Evolutionary conservation across 2,888 invertebrate species (phyloP).

Genomic region (Eutolmus rufibarbis): DNA sequence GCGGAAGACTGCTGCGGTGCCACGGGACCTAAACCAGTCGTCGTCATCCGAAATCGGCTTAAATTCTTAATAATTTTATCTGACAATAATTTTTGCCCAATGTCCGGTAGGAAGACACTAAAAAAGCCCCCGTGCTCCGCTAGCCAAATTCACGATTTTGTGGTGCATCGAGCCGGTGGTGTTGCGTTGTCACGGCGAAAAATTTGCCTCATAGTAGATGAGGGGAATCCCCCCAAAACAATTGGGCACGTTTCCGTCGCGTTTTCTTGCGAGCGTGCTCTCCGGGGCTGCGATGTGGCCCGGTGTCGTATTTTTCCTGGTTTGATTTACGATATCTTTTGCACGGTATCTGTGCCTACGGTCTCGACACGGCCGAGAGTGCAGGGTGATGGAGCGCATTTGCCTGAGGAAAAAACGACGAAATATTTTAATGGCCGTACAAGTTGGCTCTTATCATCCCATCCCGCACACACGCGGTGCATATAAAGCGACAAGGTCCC

Average conservation of each 20-base stretch:
- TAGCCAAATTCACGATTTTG: neutral
- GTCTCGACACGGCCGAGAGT: neutral
- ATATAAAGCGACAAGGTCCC: neutral
- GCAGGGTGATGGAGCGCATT: neutral
- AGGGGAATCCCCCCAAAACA: neutral
- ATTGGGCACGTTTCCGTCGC: neutral
- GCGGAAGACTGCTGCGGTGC: neutral
- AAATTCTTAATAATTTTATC: neutral
- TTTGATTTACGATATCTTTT: slow-evolving; percentile 36
- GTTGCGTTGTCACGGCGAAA: neutral
- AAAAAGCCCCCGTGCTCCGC: neutral
- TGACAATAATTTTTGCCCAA: neutral
- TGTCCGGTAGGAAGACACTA: neutral
- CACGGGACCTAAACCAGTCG: neutral
- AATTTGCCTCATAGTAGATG: neutral
- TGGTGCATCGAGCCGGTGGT: neutral
- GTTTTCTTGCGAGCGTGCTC: neutral
- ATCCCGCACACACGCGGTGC: neutral
- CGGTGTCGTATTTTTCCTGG: neutral
- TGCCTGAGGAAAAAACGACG: neutral
- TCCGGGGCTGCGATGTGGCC: neutral
- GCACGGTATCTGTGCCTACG: slow-evolving; percentile 4
- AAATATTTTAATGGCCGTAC: neutral
- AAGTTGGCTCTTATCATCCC: slow-evolving; percentile 5
- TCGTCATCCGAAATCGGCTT: neutral